Percentiles rank a stretch among this genome's conserved stretches.
Conservation (phyloP, 2,888 invertebrate species). For the Nudaria mundana region DNA sequence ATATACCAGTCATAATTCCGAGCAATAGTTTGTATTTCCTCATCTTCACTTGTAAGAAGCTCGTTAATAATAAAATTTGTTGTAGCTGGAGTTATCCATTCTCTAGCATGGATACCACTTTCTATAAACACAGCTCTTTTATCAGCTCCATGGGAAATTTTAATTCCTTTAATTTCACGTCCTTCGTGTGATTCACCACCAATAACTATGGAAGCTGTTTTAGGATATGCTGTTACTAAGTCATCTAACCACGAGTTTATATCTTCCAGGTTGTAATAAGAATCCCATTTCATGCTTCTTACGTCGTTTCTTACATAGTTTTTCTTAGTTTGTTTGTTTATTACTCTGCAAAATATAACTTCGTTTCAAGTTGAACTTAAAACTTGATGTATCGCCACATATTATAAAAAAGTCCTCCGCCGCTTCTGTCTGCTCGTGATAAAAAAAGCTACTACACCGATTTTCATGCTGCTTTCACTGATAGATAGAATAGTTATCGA, state of each 20-base stretch:
- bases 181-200: slow-evolving; percentile 73
- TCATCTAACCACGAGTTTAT: slow-evolving; percentile 82
- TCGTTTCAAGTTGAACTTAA: too few relatives aligned
- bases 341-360: slow-evolving; percentile 74
- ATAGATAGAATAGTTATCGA: too few relatives aligned
- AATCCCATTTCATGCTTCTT: slow-evolving; percentile 76
- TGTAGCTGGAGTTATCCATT: slow-evolving; percentile 87
- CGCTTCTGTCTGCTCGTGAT: too few relatives aligned
- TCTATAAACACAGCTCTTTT: slow-evolving; percentile 61
- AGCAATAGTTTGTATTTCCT: slow-evolving; percentile 66
- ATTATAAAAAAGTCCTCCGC: too few relatives aligned
- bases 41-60: slow-evolving; percentile 77
- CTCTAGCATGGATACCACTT: slow-evolving; percentile 86
- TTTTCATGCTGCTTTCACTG: too few relatives aligned
- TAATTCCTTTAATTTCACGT: slow-evolving; percentile 68
- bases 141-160: slow-evolving; percentile 62
- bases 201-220: slow-evolving; percentile 57
- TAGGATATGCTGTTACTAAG: slow-evolving; percentile 65
- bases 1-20: slow-evolving; percentile 87
- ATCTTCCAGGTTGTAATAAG: slow-evolving; percentile 82
- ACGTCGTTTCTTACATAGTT: slow-evolving; percentile 44
- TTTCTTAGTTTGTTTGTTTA: slow-evolving; percentile 69
- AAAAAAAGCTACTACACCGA: too few relatives aligned
- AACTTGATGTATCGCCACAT: neutral
- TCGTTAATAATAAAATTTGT: slow-evolving; percentile 83